Evolutionary conservation across 1,140 invertebrate species (phyloP), one percentile per base, ranked within the genome.

Genomic region (Rhagoletis pomonella): DNA sequence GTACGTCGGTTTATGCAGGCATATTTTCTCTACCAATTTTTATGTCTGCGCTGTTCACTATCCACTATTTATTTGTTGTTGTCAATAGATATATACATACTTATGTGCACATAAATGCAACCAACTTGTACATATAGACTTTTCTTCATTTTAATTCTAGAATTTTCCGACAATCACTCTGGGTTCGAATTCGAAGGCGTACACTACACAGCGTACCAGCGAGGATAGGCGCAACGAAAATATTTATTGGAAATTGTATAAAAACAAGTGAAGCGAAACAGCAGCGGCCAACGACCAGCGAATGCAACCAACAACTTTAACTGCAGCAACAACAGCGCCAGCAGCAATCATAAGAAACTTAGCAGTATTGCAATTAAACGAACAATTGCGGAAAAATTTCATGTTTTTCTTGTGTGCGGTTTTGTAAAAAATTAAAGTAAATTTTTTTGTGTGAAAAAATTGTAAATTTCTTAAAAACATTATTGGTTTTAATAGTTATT

Each of bases 81-180:
- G 50, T 55, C 50, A 55, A 67, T 42, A 42, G n/a, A 67, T 29
- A 67, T 67, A 67, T 67, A 19, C 65, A 39, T 9, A 19, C 64
- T 29, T 67, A 2, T 29, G 29, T 67, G 65, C 58, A 12, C 58
- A 7, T 12, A 62, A 62, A 62, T 62, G 17, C 17, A 62, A 62
- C 12, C 47, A 77, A 77, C 69, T 77, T 77, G 17, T 77, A 67
- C 10, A 69, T 14, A 69, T 10, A 12, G 19, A 19, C 7, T 81
- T 81, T 81, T 58, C 73, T 81, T 81, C 50, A 81, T 55, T 29
- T 81, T 81, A 50, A 81, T 81, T 81, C 73, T 81, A 81, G 73
- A 81, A 81, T 81, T 81, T 81, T 81, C 50, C 73, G 73, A 81
- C 73, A 81, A 19, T 47, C 73, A 81, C 73, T 81, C 73, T 81